Conservation (phyloP, 2,113 vertebrate species). For the Antigone vipio region DNA sequence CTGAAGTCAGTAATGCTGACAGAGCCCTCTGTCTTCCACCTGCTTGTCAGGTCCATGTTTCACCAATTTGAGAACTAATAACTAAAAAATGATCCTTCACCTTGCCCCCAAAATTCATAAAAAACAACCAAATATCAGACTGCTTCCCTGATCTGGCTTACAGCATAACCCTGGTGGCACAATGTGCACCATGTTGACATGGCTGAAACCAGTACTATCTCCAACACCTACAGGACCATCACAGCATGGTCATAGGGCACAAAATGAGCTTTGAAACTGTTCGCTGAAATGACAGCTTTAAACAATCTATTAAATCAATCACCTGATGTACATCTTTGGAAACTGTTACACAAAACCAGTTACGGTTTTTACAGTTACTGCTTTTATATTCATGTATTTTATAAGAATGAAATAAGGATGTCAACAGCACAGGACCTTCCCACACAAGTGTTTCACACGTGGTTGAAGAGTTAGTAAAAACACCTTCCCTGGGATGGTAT, state of each 20-base stretch:
- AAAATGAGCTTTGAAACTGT: background rate
- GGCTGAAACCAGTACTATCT: background rate
- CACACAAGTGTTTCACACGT: background rate
- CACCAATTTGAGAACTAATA: background rate
- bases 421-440: background rate
- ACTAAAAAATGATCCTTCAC: background rate
- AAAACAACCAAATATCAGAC: background rate
- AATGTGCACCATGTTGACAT: rapidly evolving
- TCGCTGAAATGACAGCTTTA: background rate
- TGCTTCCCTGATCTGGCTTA: background rate
- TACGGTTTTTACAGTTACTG: background rate
- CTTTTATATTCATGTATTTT: background rate
- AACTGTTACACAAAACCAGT: background rate
- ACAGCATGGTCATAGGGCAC: rapidly evolving
- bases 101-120: background rate
- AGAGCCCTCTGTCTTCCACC: background rate
- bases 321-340: background rate
- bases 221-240: background rate
- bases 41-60: rapidly evolving
- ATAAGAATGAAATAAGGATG: background rate
- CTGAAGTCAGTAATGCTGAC: background rate
- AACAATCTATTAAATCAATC: background rate
- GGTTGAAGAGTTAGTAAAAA: background rate
- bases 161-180: background rate
- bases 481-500: background rate